A percentile compares a stretch with the other conserved stretches of the same genome.
phyloP scores from a whole-genome alignment of 1,140 invertebrate species.

The Oreohelix idahoensis region DNA sequence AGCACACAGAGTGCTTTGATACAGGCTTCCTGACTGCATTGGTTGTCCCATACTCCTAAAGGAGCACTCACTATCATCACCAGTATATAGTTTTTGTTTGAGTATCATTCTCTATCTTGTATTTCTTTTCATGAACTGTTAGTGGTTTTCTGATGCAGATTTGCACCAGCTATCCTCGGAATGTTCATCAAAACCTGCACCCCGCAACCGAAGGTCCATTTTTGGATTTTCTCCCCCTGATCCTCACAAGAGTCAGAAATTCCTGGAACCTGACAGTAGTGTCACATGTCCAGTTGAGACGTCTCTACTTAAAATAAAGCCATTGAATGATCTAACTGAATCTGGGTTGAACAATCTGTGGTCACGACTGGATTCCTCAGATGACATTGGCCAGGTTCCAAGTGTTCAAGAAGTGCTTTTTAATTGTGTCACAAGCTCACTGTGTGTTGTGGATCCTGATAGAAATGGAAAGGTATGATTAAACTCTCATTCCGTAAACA shows the following conservation, averaged over 20 bases:
- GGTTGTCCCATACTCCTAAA: too few relatives aligned
- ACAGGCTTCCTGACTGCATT: too few relatives aligned
- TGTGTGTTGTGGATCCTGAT: conserved; percentile 18
- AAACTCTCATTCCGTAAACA: too few relatives aligned
- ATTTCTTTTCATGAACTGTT: not conserved
- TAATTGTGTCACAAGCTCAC: conserved; percentile 28
- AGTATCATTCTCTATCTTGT: too few relatives aligned
- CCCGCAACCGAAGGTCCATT: conserved; percentile 24
- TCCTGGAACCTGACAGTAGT: not conserved
- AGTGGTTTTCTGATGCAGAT: not conserved
- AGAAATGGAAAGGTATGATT: conserved; percentile 27
- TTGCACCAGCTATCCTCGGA: not conserved
- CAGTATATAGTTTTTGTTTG: too few relatives aligned
- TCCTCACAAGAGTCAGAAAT: not conserved
- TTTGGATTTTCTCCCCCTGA: conserved; percentile 28
- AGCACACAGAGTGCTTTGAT: too few relatives aligned
- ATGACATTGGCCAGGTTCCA: not conserved
- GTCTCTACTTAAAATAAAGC: not conserved
- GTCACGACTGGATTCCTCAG: conserved; percentile 15
- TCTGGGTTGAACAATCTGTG: not conserved
- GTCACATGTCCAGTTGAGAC: not conserved
- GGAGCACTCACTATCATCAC: too few relatives aligned
- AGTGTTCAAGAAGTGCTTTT: conserved; percentile 29
- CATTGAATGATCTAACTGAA: not conserved
- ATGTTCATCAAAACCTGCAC: not conserved